phyloP scores from a whole-genome alignment of 2,113 vertebrate species.

The Ctenodactylus gundi region DNA sequence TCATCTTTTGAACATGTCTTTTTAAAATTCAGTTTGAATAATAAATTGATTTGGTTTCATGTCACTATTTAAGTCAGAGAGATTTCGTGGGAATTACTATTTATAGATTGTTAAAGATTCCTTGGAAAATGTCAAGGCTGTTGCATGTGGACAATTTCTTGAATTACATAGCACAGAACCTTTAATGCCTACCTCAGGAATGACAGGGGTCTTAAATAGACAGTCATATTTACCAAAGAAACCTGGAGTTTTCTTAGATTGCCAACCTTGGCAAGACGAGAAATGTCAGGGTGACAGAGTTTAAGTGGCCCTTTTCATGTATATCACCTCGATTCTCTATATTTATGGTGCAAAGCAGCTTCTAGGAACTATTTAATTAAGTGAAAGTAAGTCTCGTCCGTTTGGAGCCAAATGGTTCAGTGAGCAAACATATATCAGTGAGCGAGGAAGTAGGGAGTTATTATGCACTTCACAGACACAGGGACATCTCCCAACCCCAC shows the following conservation, averaged over 20 bases:
- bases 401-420: conserved; percentile 68
- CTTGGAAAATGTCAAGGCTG: neutral
- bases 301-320: conserved; percentile 76
- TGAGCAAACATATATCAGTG: conserved; percentile 57
- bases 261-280: conserved; percentile 69
- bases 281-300: conserved; percentile 80
- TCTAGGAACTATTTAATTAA: conserved; percentile 79
- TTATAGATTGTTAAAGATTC: conserved; percentile 59
- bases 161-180: conserved; percentile 75
- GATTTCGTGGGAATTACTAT: conserved; percentile 33
- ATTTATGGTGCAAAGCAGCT: conserved; percentile 76
- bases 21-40: conserved; percentile 12
- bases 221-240: conserved; percentile 74
- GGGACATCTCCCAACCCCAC: conserved; percentile 53
- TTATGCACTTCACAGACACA: conserved; percentile 60
- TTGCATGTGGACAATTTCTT: conserved; percentile 34
- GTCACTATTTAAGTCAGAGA: neutral
- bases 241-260: conserved; percentile 81
- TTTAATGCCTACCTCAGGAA: conserved; percentile 74
- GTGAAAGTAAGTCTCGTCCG: conserved; percentile 74
- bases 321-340: conserved; percentile 75
- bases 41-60: neutral
- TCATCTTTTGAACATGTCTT: conserved; percentile 7
- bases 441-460: conserved; percentile 69
- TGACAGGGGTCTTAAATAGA: conserved; percentile 73